Percentiles rank a stretch among this genome's conserved stretches.
These are phyloP conservation scores for Pogona vitticeps DNA, from an alignment of 2,113 vertebrate species.

Conservation along the genomic window DNA sequence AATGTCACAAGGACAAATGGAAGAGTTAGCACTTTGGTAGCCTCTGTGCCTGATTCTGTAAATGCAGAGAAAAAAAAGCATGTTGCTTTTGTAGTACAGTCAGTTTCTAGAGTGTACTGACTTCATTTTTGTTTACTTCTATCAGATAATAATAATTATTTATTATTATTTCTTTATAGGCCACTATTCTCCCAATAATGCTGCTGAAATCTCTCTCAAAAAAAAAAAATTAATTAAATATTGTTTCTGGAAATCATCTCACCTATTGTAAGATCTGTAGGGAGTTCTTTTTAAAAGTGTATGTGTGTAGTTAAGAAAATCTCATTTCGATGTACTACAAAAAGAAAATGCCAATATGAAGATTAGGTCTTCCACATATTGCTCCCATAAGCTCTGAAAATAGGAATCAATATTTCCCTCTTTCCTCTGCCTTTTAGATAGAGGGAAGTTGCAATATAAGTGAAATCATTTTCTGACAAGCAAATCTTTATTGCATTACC, in stretches of 20 bases:
- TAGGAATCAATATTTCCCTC: slow-evolving; percentile 23
- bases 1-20: neutral
- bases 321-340: neutral
- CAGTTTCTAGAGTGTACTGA: neutral
- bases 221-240: slow-evolving; percentile 6
- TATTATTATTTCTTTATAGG: too few relatives aligned
- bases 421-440: slow-evolving; percentile 34
- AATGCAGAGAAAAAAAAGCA: neutral
- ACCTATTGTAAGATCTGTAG: neutral
- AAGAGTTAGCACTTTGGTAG: slow-evolving; percentile 12
- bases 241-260: slow-evolving; percentile 26
- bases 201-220: too few relatives aligned
- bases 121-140: neutral
- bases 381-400: neutral
- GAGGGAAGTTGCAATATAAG: neutral
- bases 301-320: slow-evolving; percentile 9
- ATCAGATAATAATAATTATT: too few relatives aligned
- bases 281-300: neutral
- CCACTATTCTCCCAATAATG: too few relatives aligned
- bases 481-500: slow-evolving; percentile 16
- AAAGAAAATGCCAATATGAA: neutral
- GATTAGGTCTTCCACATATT: neutral
- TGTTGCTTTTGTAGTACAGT: neutral
- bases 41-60: neutral
- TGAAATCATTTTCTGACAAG: slow-evolving; percentile 13